These are phyloP conservation scores for Lycaon pictus DNA, from an alignment of 2,113 vertebrate genomes.

Conservation along the genomic window DNA sequence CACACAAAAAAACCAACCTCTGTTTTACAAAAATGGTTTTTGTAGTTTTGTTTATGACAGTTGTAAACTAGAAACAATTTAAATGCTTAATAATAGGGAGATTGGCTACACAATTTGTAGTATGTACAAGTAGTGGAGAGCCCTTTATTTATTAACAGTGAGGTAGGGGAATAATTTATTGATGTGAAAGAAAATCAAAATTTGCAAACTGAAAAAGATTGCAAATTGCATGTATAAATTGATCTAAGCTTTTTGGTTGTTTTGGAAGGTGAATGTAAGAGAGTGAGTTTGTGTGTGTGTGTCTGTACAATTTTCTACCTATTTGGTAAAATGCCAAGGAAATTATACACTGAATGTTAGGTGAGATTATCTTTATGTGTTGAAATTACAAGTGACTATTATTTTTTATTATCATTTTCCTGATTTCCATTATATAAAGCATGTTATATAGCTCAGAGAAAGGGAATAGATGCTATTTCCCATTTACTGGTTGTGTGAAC, in stretches of 20 bases:
- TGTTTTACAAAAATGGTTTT: background rate
- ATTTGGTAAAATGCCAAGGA: background rate
- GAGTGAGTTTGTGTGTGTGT: background rate
- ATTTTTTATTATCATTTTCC: background rate
- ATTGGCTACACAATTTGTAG: background rate
- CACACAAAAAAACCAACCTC: background rate
- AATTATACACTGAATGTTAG: background rate
- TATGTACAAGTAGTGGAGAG: background rate
- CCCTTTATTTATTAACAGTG: background rate
- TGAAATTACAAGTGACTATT: background rate
- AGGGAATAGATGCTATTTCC: background rate
- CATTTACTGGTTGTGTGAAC: background rate
- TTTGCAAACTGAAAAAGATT: background rate
- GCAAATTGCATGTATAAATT: background rate
- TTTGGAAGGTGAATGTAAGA: background rate
- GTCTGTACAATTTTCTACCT: background rate
- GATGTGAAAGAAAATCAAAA: background rate
- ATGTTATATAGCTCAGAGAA: background rate
- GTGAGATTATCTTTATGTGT: background rate
- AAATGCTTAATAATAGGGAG: background rate
- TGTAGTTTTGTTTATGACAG: background rate
- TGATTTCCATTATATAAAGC: background rate
- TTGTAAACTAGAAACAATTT: slow-evolving; percentile 16
- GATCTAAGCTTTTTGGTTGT: background rate
- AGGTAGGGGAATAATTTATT: background rate